These are phyloP conservation scores for Potamarius usumacintae DNA, from an alignment of 2,113 vertebrate species.

Conservation along the genomic window DNA sequence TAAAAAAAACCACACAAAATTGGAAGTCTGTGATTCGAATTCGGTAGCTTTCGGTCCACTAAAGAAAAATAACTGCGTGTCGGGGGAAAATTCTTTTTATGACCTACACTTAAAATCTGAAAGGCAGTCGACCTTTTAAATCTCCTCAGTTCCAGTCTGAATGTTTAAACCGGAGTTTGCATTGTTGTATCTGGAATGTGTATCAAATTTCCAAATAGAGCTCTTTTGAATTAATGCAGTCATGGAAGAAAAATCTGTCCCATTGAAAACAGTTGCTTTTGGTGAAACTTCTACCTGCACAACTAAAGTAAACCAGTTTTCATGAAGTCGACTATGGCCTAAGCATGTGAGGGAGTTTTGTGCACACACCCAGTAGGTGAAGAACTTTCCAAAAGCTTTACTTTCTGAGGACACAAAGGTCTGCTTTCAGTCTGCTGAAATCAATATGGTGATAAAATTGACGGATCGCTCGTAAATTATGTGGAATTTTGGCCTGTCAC, in stretches of 20 bases:
- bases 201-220: neutral
- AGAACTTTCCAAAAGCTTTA: constrained; percentile 34
- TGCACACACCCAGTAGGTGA: neutral
- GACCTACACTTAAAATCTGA: too few species aligned
- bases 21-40: too few species aligned
- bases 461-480: constrained; percentile 59
- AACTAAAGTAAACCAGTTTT: constrained; percentile 16
- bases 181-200: neutral
- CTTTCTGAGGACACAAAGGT: constrained; percentile 45
- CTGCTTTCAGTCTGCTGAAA: constrained; percentile 53
- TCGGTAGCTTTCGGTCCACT: too few species aligned
- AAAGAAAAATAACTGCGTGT: too few species aligned
- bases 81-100: too few species aligned
- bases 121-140: neutral
- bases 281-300: neutral
- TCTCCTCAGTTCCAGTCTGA: neutral
- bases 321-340: neutral
- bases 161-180: neutral
- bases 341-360: constrained; percentile 5
- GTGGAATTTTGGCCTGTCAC: constrained; percentile 60
- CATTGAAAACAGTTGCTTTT: neutral
- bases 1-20: too few species aligned
- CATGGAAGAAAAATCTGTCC: neutral
- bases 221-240: neutral
- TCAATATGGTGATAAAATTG: constrained; percentile 60